Evolutionary conservation across 2,797 vertebrate species (phyloP), one percentile per base, ranked within the genome.

Genomic region (Eulemur albifrons): DNA sequence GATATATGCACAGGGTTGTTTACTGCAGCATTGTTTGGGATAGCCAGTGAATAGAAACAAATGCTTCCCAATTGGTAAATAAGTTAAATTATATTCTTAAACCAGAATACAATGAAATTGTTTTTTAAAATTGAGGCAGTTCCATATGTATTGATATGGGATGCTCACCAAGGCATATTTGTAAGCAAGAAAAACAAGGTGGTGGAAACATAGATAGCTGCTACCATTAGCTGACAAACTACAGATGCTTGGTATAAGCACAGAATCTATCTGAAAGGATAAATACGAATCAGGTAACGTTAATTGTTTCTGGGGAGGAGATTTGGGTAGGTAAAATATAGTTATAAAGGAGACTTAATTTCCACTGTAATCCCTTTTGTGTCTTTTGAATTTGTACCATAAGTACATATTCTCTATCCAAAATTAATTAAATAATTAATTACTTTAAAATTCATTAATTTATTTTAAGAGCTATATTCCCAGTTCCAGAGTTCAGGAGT

Each of bases 381-480:
- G 54, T 84, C 45, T 82, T 96, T 90, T 89, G 45, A 94, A 93
- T 94, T 91, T 95, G 57, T 96, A 75, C 17, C 40, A 67, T 67
- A 84, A 54, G 50, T 54, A 77, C 20, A 43, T 38, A 85, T 27
- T 65, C 82, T 89, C 25, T 67, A 73, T n/a, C 38, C 25, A 25
- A 93, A 95, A 82, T 92, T 92, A 63, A 90, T 52, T 59, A 93
- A 96, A 59, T 57, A 57, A 50, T 45, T 11, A 57, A 57, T 57
- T 52, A 52, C 18, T 52, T 52, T 52, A 20, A 54, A 63, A 90
- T 50, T 59, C 90, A 96, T 69, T 57, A 59, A 52, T 63, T 75
- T 61, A 30, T 40, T 83, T 81, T 67, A 93, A 75, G 65, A 88
- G 13, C 40, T 80, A 12, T 54, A 79, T 48, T 94, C 32, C 2